These are phyloP conservation scores for Leptosomus discolor DNA, from an alignment of 2,113 vertebrate genomes.

Conservation along the genomic window DNA sequence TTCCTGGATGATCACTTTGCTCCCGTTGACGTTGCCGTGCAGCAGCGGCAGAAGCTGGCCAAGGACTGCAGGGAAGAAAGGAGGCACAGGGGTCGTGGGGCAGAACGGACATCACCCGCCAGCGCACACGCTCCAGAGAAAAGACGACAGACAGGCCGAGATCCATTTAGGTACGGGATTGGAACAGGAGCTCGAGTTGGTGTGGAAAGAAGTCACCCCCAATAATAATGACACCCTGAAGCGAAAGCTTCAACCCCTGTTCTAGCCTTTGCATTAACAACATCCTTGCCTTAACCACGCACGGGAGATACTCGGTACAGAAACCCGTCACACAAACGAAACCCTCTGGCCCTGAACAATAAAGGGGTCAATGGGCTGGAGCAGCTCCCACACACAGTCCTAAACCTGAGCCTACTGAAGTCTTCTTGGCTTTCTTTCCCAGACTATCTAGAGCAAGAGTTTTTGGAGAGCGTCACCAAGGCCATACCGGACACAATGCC, in stretches of 20 bases:
- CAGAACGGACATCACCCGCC: fast-evolving
- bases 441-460: neutral
- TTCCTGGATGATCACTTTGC: conserved; percentile 90
- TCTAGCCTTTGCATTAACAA: neutral
- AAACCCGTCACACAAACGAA: neutral
- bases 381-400: neutral
- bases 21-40: conserved; percentile 91
- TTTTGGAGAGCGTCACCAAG: neutral
- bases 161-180: neutral
- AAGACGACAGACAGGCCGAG: no score
- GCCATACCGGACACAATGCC: neutral
- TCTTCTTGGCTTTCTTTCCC: neutral
- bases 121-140: fast-evolving
- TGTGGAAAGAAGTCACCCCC: neutral
- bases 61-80: conserved; percentile 50
- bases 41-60: conserved; percentile 87
- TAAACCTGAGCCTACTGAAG: neutral
- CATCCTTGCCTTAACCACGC: neutral
- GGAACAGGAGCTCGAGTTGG: neutral
- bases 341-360: neutral
- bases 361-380: neutral
- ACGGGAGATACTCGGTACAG: neutral
- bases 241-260: neutral
- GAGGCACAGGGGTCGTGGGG: neutral
- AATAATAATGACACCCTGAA: fast-evolving